A percentile compares a stretch with the other conserved stretches of the same genome.
phyloP scores from a whole-genome alignment of 2,113 vertebrate genomes.

The Carettochelys insculpta region DNA sequence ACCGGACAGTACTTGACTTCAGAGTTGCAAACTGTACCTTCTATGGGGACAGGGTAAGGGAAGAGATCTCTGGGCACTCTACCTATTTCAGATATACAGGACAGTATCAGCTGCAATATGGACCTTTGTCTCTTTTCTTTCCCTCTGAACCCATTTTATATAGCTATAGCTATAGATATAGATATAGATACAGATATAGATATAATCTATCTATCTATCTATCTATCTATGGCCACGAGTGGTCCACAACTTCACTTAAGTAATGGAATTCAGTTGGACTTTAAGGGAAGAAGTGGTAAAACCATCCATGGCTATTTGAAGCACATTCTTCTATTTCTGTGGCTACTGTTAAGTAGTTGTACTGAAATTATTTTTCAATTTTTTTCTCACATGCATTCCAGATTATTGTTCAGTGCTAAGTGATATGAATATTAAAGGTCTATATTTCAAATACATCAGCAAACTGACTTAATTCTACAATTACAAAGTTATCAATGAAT shows the following conservation, averaged over 20 bases:
- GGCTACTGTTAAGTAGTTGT: not conserved
- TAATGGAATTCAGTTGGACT: not conserved
- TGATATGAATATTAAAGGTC: not conserved
- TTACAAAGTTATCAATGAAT: not conserved
- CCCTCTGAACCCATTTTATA: not conserved
- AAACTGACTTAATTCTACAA: not conserved
- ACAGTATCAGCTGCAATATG: not conserved
- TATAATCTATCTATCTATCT: too few species aligned
- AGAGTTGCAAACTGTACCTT: too few species aligned
- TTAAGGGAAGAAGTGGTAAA: slow-evolving; percentile 2
- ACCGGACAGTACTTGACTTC: too few species aligned
- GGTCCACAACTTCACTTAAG: not conserved
- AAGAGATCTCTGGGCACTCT: not conserved
- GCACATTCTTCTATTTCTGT: not conserved
- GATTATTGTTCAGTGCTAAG: not conserved
- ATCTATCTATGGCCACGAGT: not conserved
- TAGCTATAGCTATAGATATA: too few species aligned
- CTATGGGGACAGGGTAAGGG: not conserved
- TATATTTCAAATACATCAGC: not conserved
- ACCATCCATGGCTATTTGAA: not conserved
- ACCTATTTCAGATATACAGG: not conserved
- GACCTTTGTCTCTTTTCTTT: not conserved
- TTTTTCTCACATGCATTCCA: not conserved
- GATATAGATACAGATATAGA: too few species aligned
- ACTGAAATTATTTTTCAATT: not conserved